Conservation (phyloP, 2,797 vertebrate genomes). For the Poecilia wingei region DNA sequence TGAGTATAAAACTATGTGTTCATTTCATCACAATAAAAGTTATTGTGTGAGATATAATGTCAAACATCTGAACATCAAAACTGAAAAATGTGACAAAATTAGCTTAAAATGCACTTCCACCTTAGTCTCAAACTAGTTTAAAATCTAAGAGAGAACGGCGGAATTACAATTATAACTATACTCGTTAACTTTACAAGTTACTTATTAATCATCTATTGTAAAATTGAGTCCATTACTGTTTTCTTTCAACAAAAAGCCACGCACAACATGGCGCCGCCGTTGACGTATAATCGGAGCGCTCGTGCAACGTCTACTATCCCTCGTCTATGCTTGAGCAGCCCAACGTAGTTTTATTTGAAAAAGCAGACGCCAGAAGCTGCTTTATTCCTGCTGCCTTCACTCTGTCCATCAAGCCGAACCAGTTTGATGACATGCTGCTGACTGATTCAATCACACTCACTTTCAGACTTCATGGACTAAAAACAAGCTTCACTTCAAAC, state of each 20-base stretch:
- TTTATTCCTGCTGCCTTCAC: neutral
- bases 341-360: conserved; percentile 39
- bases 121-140: neutral
- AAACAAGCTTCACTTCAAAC: conserved; percentile 11
- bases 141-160: neutral
- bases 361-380: conserved; percentile 7
- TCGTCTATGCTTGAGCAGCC: neutral
- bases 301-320: neutral
- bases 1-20: neutral
- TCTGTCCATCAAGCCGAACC: conserved; percentile 35
- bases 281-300: neutral
- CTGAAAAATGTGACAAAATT: neutral
- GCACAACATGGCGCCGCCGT: neutral
- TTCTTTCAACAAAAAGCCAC: neutral
- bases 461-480: conserved; percentile 17
- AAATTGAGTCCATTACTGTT: neutral
- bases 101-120: neutral
- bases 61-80: neutral
- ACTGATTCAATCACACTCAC: conserved; percentile 43
- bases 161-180: too few relatives aligned
- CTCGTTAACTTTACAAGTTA: neutral
- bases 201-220: neutral
- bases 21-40: neutral
- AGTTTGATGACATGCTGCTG: conserved; percentile 31
- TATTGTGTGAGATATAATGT: too few relatives aligned